Conservation (phyloP, 2,113 vertebrate species). For the Lamprotornis superbus region DNA sequence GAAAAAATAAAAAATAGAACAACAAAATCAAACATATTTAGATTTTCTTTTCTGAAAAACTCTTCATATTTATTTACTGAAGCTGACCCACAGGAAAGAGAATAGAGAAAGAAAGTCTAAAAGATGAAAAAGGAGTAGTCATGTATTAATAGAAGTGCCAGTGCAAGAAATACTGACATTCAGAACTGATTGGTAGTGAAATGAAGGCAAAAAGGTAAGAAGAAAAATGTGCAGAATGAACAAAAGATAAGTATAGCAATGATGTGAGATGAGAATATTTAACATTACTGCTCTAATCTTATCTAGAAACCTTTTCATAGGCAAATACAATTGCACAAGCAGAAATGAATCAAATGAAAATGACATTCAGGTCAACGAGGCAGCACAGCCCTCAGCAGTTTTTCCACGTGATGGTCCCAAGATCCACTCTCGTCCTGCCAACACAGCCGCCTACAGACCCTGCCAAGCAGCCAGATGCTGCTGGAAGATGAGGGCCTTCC, state of each 20-base stretch:
- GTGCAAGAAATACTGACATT: neutral
- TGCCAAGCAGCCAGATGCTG: slow-evolving; percentile 36
- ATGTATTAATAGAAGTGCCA: neutral
- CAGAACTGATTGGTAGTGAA: neutral
- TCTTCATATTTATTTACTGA: neutral
- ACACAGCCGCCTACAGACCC: neutral
- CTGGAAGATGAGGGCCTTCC: neutral
- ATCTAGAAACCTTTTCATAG: neutral
- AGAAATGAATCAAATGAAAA: neutral
- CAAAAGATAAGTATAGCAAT: neutral
- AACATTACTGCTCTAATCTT: neutral
- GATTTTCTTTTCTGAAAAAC: neutral
- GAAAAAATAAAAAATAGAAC: neutral
- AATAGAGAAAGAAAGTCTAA: neutral
- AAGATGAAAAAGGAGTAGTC: neutral
- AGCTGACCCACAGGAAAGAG: neutral
- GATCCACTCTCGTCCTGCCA: neutral
- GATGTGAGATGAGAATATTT: neutral
- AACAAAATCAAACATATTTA: neutral
- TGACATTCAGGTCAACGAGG: neutral
- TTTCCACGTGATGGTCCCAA: neutral
- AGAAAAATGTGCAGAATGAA: neutral
- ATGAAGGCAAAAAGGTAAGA: neutral
- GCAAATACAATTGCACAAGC: slow-evolving; percentile 18
- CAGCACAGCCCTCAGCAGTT: neutral